Conservation (phyloP, 2,113 vertebrate genomes). For the Scalopus aquaticus region DNA sequence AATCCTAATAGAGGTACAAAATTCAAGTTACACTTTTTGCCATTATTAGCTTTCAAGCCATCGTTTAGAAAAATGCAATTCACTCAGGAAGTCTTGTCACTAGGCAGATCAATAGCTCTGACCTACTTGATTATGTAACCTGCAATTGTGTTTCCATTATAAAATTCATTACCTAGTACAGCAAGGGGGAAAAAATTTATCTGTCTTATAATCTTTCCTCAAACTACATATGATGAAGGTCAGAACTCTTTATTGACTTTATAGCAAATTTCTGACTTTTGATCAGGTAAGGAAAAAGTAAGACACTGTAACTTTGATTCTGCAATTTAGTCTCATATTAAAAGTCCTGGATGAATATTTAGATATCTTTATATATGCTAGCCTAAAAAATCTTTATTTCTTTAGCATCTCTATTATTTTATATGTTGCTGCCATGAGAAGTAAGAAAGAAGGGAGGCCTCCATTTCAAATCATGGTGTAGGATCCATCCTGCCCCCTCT, state of each 20-base stretch:
- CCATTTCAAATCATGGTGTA: neutral
- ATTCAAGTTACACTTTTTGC: constrained; percentile 2
- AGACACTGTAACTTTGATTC: neutral
- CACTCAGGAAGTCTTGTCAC: constrained; percentile 33
- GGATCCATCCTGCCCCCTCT: neutral
- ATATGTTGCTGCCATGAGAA: neutral
- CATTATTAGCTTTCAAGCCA: constrained; percentile 41
- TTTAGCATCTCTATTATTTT: neutral
- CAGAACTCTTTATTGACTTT: neutral
- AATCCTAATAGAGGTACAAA: neutral
- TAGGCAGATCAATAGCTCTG: constrained; percentile 54
- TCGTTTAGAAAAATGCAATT: constrained; percentile 60
- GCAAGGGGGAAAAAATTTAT: constrained; percentile 33
- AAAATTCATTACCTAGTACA: constrained; percentile 55
- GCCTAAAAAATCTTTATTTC: constrained; percentile 7
- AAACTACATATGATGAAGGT: neutral
- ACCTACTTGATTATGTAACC: constrained; percentile 57
- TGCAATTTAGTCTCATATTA: constrained; percentile 19
- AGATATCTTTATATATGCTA: neutral
- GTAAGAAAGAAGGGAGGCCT: neutral
- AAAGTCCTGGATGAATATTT: constrained; percentile 36
- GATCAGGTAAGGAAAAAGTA: neutral
- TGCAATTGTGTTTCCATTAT: constrained; percentile 51
- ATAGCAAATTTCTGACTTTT: constrained; percentile 4
- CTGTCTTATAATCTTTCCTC: constrained; percentile 59